Conservation (phyloP, 2,888 invertebrate species). For the Pteria penguin region DNA sequence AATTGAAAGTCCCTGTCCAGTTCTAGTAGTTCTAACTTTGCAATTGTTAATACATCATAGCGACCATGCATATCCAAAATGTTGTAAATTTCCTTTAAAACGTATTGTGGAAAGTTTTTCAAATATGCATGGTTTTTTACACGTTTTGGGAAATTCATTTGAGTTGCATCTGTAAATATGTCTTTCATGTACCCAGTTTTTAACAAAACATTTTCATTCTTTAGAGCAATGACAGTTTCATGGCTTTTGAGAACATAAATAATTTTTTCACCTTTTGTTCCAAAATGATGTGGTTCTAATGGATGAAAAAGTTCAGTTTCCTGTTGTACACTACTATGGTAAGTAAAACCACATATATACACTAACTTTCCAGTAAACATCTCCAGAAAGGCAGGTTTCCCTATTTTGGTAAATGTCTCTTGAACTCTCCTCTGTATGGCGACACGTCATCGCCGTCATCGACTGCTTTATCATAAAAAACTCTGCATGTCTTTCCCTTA, state of each 20-base stretch:
- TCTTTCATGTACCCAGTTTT: slow-evolving; percentile 16
- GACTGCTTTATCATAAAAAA: background rate
- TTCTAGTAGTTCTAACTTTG: slow-evolving; percentile 11
- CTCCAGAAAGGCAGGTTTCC: background rate
- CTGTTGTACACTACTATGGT: too few relatives aligned
- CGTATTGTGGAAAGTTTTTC: background rate
- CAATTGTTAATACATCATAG: slow-evolving; percentile 9
- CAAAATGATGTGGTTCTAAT: background rate
- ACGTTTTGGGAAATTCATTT: background rate
- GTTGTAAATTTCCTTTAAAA: background rate
- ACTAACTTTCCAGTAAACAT: background rate
- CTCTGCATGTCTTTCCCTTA: background rate
- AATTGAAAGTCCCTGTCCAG: background rate
- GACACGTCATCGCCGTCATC: background rate
- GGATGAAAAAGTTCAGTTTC: background rate
- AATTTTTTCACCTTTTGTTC: background rate
- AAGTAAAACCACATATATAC: background rate
- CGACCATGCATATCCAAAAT: background rate
- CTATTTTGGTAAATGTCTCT: background rate
- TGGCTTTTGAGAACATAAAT: background rate
- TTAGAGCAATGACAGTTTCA: background rate
- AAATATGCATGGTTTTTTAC: background rate
- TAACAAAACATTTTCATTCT: too few relatives aligned
- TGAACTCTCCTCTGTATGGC: background rate
- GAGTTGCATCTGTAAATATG: background rate